Base-by-base conservation (phyloP, 2,113 vertebrate genomes). In the Climacteris rufus region DNA sequence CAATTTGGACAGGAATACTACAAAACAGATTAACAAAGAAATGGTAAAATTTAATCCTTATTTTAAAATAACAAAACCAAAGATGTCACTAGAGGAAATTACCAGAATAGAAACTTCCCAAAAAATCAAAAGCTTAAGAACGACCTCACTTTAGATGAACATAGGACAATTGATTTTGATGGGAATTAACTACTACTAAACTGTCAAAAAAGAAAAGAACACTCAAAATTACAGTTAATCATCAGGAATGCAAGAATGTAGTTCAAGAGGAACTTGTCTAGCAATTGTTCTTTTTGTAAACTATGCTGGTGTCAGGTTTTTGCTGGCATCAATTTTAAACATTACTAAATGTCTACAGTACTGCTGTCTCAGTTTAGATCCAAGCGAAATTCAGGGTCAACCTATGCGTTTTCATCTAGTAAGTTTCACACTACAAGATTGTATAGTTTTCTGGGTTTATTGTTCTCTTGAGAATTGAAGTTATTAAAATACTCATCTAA, bases 321-420 rank as follows among this genome's bases (percentile, higher is more conserved):
- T 96, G 91, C 97, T 98, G 97, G 97, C 96, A 98, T 47, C 64
- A 83, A 95, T 89, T 79, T 97, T 96, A 95, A 96, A 90, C 97
- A 97, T 97, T 97, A 98, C 97, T 97, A 96, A 97, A 96, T 94
- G 97, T 97, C 97, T 97, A 97, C 96, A 97, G 93, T 57, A 97
- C 72, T 90, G 90, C 95, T 96, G 96, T 97, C 97, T 98, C 97
- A 96, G 81, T 98, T 97, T 96, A 96, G 93, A 96, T 97, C 97
- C 97, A 98, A 97, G 96, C 88, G 96, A 92, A 97, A 96, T 95
- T 96, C 89, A 79, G 22, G 54, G 69, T 96, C 85, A 97, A 97
- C 42, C 79, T 89, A 68, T 47, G 59, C 91, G 45, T 94, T 84
- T 96, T 97, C 78, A 89, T 90, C 86, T 93, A 85, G 6, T 68